Base-by-base conservation (phyloP, 2,888 invertebrate species). In the Rhagonycha lutea region DNA sequence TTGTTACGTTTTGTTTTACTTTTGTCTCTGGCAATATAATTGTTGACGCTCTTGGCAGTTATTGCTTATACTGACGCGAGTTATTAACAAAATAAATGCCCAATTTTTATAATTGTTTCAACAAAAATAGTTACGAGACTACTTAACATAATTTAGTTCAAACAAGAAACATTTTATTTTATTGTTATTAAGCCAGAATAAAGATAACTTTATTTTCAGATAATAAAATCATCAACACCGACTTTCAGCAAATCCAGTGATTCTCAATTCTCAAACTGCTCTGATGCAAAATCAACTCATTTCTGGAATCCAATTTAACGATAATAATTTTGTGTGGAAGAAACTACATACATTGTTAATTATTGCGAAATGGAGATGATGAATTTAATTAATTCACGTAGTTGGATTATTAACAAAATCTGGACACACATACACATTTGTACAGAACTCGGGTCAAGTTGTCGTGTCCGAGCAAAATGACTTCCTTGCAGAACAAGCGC, bases 401-500 rank as follows among this genome's bases (percentile, higher is more conserved):
- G 47, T 8, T 0, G 47, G n/a, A 47, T 47, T 63, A 63, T 63
- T 63, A 63, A 63, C 24, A 18, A 63, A 63, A 24, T 63, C 23
- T 18, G 23, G 24, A 63, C 23, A 12, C 24, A 63, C 18, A 63
- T 63, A 12, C 63, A 18, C 23, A 63, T 24, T 23, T 63, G 2
- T 63, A 23, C 63, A 63, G 23, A 18, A 63, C 28, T 61, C 74
- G 79, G 81, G 80, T 80, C 80, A 81, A 81, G 80, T 80, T 76
- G 79, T 78, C 78, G 79, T 79, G 85, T 85, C 85, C 83, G 84
- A 85, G 84, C 83, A 84, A 86, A 86, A 86, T 86, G 85, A 86
- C 86, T 87, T 87, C 87, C 87, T 86, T 83, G 82, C 82, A 83
- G 87, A 86, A 87, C 86, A 87, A 87, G 86, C 84, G 84, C 83